Evolutionary conservation across 2,797 vertebrate species (phyloP).

Genomic region (Pterois miles): DNA sequence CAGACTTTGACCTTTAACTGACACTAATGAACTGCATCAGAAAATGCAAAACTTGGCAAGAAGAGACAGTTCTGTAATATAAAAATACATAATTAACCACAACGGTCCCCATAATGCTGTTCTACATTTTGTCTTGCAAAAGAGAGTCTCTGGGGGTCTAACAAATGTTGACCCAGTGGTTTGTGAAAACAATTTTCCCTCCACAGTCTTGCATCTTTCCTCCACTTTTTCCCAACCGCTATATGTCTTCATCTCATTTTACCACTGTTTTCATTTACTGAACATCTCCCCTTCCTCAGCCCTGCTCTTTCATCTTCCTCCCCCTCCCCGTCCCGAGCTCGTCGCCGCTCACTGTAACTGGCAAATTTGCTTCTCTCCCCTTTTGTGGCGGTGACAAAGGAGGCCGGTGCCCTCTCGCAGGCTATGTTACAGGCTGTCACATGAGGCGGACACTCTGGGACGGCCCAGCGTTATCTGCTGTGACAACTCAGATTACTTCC

Average conservation of each 20-base stretch:
- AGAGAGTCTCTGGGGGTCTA: background rate
- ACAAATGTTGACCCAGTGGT: background rate
- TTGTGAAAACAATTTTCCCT: background rate
- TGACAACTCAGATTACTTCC: conserved; percentile 88
- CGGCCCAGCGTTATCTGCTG: conserved; percentile 82
- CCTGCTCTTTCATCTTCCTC: conserved; percentile 31
- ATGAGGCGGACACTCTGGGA: conserved; percentile 85
- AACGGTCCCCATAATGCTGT: background rate
- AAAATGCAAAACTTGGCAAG: background rate
- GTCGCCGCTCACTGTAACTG: conserved; percentile 68
- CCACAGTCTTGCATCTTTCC: background rate
- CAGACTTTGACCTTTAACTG: background rate
- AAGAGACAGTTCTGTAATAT: background rate
- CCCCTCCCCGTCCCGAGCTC: background rate
- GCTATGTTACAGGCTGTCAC: conserved; percentile 86
- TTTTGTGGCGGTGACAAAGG: conserved; percentile 81
- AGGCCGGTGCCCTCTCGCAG: conserved; percentile 81
- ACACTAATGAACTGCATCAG: background rate
- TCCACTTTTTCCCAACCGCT: background rate
- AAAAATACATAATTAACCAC: background rate
- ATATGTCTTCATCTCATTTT: conserved; percentile 27
- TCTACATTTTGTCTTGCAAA: background rate
- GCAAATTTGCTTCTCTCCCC: conserved; percentile 73
- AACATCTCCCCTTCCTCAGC: conserved; percentile 10
- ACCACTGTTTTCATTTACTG: conserved; percentile 25